Evolutionary conservation across 2,113 vertebrate genomes (phyloP).

Genomic region (Muscicapa adusta): DNA sequence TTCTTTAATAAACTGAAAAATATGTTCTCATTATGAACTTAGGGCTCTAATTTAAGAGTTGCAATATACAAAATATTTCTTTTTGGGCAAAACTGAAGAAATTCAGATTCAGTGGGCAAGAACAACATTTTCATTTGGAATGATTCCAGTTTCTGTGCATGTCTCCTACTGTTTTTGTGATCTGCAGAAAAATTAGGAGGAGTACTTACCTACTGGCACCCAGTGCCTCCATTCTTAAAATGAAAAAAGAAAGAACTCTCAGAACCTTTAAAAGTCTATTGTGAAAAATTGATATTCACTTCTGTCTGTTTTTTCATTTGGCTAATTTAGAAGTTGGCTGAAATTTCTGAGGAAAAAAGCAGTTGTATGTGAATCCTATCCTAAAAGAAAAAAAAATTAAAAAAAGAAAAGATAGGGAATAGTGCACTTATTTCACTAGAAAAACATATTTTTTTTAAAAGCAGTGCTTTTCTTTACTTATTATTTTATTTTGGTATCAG

Average conservation of each 20-base stretch:
- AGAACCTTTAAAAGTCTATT: neutral
- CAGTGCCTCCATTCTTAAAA: neutral
- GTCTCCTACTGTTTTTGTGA: neutral
- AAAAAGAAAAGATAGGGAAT: neutral
- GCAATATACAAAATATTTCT: neutral
- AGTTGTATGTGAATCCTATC: neutral
- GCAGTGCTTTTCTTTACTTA: rapidly evolving
- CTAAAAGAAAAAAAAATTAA: neutral
- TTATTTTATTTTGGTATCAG: neutral
- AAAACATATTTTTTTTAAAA: rapidly evolving
- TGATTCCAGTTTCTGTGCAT: neutral
- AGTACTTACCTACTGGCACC: neutral
- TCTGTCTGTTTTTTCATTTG: neutral
- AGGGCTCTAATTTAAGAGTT: neutral
- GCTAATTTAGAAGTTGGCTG: neutral
- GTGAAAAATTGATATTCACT: neutral
- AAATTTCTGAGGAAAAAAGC: neutral
- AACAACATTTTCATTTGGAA: neutral
- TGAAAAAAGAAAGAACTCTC: neutral
- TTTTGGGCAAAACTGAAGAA: neutral
- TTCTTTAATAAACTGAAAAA: neutral
- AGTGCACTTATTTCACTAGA: neutral
- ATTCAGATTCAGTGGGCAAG: neutral
- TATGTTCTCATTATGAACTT: neutral
- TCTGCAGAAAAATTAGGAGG: neutral